Conservation (phyloP, 2,888 invertebrate genomes). For the Agrochola lychnidis region DNA sequence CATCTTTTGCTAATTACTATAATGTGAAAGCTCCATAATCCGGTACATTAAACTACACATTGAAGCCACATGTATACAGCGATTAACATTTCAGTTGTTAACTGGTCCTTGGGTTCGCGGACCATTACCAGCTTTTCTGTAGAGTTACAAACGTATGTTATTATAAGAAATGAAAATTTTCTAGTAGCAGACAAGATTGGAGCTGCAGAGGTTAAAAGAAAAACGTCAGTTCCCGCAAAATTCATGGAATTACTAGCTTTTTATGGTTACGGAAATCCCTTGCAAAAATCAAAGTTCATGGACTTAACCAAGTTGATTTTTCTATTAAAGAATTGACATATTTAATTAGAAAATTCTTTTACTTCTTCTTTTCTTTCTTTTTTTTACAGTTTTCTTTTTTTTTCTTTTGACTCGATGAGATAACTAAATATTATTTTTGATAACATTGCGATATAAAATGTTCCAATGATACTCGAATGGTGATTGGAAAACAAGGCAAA, state of each 20-base stretch:
- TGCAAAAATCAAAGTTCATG: background rate
- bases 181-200: background rate
- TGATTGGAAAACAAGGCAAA: background rate
- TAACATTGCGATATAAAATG: background rate
- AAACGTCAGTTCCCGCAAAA: background rate
- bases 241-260: background rate
- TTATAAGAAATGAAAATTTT: background rate
- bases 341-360: no score
- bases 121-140: background rate
- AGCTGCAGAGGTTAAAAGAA: background rate
- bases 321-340: background rate
- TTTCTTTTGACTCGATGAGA: background rate
- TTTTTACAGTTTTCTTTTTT: no score
- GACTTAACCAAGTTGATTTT: background rate
- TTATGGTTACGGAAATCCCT: background rate
- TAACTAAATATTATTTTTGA: conserved; percentile 3
- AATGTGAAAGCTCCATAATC: conserved; percentile 32
- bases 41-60: conserved; percentile 7
- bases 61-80: conserved; percentile 29
- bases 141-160: background rate
- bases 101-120: background rate
- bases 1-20: conserved; percentile 32
- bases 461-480: background rate
- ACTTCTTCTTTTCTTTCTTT: no score
- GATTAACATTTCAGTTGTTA: conserved; percentile 3